Conservation (phyloP, 2,797 vertebrate species). For the Galago senegalensis region DNA sequence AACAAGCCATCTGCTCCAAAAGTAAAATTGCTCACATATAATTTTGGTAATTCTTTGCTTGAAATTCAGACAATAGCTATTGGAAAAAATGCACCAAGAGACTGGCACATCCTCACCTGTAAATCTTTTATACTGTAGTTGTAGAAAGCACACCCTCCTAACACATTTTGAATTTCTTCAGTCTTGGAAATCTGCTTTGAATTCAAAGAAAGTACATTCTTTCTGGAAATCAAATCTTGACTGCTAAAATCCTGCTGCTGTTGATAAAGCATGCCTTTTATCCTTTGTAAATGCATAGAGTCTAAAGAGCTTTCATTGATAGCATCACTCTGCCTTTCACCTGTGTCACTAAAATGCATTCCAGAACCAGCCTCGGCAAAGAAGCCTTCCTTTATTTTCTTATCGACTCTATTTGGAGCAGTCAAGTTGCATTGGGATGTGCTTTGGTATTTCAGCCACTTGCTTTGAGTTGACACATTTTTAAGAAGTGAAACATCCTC, state of each 20-base stretch:
- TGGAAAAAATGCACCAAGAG: background rate
- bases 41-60: background rate
- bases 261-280: constrained; percentile 71
- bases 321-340: constrained; percentile 18
- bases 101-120: constrained; percentile 86
- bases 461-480: constrained; percentile 84
- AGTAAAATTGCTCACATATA: background rate
- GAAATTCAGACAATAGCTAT: background rate
- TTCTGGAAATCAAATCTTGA: constrained; percentile 74
- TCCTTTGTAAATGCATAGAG: constrained; percentile 47
- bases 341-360: constrained; percentile 48
- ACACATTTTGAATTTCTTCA: constrained; percentile 79
- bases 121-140: background rate
- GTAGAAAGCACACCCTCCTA: constrained; percentile 80
- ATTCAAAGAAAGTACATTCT: constrained; percentile 71
- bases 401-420: constrained; percentile 33
- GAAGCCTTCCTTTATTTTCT: constrained; percentile 57
- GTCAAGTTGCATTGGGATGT: constrained; percentile 52
- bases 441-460: constrained; percentile 91
- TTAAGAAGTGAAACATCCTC: background rate
- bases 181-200: constrained; percentile 65
- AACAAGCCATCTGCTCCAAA: background rate
- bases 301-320: background rate
- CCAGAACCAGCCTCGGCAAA: constrained; percentile 69
- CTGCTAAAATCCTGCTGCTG: background rate